These are phyloP conservation scores for Ichneumon xanthorius DNA, from an alignment of 2,888 invertebrate genomes.

Conservation along the genomic window DNA sequence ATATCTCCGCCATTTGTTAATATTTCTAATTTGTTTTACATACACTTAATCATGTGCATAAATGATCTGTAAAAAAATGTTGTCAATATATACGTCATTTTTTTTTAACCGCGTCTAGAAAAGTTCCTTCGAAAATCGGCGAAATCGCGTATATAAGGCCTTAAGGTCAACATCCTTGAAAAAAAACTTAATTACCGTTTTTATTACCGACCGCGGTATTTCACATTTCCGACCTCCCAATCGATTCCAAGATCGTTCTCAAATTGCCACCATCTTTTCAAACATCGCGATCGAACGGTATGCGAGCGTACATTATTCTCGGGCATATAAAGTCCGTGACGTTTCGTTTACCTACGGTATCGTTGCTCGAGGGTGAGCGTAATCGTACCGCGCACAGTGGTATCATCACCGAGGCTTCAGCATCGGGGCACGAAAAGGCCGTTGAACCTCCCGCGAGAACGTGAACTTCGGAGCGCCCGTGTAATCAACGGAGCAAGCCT, in stretches of 20 bases:
- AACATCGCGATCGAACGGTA: slow-evolving; percentile 21
- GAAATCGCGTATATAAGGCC: too few species aligned
- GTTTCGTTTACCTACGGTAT: slow-evolving; percentile 19
- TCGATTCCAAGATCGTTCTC: too few species aligned
- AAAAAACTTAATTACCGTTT: too few species aligned
- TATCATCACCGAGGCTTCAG: slow-evolving; percentile 36
- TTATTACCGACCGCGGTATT: too few species aligned
- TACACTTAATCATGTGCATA: too few species aligned
- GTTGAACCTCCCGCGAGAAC: slow-evolving; percentile 65
- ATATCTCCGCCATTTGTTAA: too few species aligned
- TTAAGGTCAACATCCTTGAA: background rate
- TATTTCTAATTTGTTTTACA: too few species aligned
- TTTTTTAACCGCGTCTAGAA: too few species aligned
- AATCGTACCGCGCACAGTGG: slow-evolving; percentile 35
- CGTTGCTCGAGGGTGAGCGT: slow-evolving; percentile 34
- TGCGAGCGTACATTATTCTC: background rate
- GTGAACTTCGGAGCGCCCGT: slow-evolving; percentile 73
- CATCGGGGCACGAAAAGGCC: slow-evolving; percentile 53
- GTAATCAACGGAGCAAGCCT: slow-evolving; percentile 69
- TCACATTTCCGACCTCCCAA: too few species aligned
- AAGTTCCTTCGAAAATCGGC: too few species aligned
- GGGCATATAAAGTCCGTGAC: slow-evolving; percentile 27
- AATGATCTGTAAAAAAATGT: too few species aligned
- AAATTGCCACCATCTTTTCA: background rate
- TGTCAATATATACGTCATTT: too few species aligned